Percentiles rank a stretch among this genome's conserved stretches.
Evolutionary conservation across 2,797 vertebrate species (phyloP).

Genomic region (Rhincodon typus): DNA sequence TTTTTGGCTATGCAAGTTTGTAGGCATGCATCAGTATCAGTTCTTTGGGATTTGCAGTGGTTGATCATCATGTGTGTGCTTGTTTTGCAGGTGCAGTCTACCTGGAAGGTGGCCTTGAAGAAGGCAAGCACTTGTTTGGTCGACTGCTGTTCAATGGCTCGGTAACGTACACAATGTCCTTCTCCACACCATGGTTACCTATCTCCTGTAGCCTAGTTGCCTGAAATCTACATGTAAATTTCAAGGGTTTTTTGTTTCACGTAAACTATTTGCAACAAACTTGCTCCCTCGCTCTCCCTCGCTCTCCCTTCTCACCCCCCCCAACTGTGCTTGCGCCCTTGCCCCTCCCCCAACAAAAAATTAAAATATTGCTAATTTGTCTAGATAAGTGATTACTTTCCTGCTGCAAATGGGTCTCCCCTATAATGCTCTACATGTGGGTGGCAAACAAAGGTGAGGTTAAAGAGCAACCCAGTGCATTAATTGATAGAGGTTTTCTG

Average conservation of each 20-base stretch:
- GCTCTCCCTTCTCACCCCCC: no score
- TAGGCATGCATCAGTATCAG: background rate
- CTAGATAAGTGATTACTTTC: background rate
- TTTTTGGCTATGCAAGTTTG: background rate
- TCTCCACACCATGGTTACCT: background rate
- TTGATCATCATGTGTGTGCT: background rate
- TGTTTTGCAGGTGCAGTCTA: conserved; percentile 81
- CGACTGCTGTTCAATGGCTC: conserved; percentile 83
- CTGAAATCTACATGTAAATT: background rate
- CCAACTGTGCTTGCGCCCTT: no score
- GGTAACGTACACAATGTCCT: conserved; percentile 58
- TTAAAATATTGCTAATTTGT: no score
- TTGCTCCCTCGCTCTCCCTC: no score
- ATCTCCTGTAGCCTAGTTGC: background rate
- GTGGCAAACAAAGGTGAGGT: background rate
- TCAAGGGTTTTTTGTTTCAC: background rate
- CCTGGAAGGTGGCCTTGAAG: conserved; percentile 86
- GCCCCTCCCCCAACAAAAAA: no score
- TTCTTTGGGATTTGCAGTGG: background rate
- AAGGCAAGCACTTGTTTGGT: conserved; percentile 86
- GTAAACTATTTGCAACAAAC: no score
- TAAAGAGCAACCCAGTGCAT: background rate
- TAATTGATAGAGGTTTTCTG: background rate
- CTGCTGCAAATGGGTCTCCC: background rate
- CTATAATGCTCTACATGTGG: no score